Conservation (phyloP, 2,113 vertebrate species). For the Gadus chalcogrammus region DNA sequence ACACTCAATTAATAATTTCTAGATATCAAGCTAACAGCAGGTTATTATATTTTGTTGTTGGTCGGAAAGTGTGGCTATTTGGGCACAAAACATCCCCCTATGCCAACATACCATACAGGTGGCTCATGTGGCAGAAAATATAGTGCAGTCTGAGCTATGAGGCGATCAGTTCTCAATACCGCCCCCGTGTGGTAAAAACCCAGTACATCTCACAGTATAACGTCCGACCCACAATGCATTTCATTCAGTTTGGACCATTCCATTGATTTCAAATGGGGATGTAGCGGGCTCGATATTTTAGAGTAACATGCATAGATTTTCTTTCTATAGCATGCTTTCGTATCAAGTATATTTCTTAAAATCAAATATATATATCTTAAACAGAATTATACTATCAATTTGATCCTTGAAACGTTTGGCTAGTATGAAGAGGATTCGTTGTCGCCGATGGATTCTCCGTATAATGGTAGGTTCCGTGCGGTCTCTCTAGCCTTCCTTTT, state of each 20-base stretch:
- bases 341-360: not conserved
- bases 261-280: conserved; percentile 28
- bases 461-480: conserved; percentile 62
- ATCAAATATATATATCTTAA: not conserved
- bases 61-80: too few relatives aligned
- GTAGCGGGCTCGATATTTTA: not conserved
- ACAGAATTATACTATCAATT: rapidly evolving
- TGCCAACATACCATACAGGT: too few relatives aligned
- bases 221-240: conserved; percentile 56
- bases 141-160: too few relatives aligned
- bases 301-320: not conserved
- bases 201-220: not conserved
- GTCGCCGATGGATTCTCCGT: conserved; percentile 47
- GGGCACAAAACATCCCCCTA: too few relatives aligned
- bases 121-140: too few relatives aligned
- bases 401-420: rapidly evolving
- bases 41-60: too few relatives aligned
- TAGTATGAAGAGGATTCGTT: not conserved
- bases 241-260: conserved; percentile 24
- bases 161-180: conserved; percentile 10
- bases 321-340: rapidly evolving
- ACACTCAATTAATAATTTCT: too few relatives aligned
- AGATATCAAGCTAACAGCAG: too few relatives aligned
- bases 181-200: not conserved
- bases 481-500: conserved; percentile 62